Evolutionary conservation across 2,113 vertebrate genomes (phyloP), one percentile per base, ranked within the genome.

Genomic region (Bambusicola thoracicus): DNA sequence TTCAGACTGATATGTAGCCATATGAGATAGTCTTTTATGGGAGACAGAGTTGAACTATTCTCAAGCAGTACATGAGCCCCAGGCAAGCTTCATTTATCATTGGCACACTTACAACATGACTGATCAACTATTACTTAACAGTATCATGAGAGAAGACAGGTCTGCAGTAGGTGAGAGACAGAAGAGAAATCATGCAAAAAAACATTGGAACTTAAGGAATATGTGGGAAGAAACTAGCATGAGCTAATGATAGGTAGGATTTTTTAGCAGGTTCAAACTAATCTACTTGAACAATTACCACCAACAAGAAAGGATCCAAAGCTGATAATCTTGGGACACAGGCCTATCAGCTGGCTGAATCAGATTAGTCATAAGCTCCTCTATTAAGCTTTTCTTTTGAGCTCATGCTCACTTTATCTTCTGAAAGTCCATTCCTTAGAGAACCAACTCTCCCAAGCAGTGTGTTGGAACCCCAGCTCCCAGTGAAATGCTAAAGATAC

Each of bases 241-340:
- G 2, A 65, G 56, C 3, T 7, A 84, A 85, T 68, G 21, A 48
- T 36, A 84, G 62, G 7, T 84, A 58, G 1, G 4, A 19, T 36
- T 16, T 10, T 94, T 94, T 89, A 82, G 62, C 70, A 80, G 74
- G 53, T 89, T 59, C 36, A 44, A 3, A 62, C 36, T 80, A 94
- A 94, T 55, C 66, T 76, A 80, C 85, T 89, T 81, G 78, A 89
- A 76, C 48, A 18, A 65, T 89, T 89, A 40, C 49, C 44, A 66
- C 58, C 36, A 87, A 36, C 55, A 73, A 58, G 22, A 95, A 92
- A 79, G 63, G 56, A 75, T 18, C 84, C 77, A 59, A 67, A 43
- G 29, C 43, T 81, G 76, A 90, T 88, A 80, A 91, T 44, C 69
- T 84, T 81, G 66, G 36, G 81, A 74, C 93, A 67, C 38, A 91